These are phyloP conservation scores for Harpalus rubripes DNA, from an alignment of 2,888 invertebrate species.

Conservation along the genomic window DNA sequence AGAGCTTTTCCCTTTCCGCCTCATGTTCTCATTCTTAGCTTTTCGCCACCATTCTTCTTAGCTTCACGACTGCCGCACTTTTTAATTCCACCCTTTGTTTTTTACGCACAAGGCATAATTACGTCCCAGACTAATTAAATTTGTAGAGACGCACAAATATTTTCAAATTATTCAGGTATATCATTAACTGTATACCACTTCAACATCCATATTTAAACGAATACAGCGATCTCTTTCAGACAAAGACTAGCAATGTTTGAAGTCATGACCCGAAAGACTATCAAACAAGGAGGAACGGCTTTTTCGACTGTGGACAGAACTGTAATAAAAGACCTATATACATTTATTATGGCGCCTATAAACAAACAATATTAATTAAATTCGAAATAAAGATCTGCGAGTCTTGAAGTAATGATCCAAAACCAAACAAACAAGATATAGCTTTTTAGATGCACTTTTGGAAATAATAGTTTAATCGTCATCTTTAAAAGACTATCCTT, in stretches of 20 bases:
- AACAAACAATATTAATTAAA: too few relatives aligned
- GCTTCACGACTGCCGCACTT: not conserved
- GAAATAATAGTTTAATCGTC: too few relatives aligned
- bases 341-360: too few relatives aligned
- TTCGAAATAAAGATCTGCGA: too few relatives aligned
- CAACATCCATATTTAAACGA: not conserved
- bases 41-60: constrained; percentile 18
- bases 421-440: too few relatives aligned
- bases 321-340: too few relatives aligned
- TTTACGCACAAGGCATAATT: not conserved
- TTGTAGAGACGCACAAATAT: constrained; percentile 9
- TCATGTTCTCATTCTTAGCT: constrained; percentile 42
- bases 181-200: not conserved
- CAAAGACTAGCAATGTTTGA: not conserved
- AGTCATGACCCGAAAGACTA: too few relatives aligned
- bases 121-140: constrained; percentile 22
- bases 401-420: too few relatives aligned
- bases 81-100: constrained; percentile 25
- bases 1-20: constrained; percentile 1
- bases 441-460: too few relatives aligned
- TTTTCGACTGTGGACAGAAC: too few relatives aligned
- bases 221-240: not conserved
- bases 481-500: too few relatives aligned
- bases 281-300: too few relatives aligned
- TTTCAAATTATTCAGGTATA: constrained; percentile 22